These are phyloP conservation scores for Sinosuthora webbiana DNA, from an alignment of 2,113 vertebrate genomes.

Conservation along the genomic window DNA sequence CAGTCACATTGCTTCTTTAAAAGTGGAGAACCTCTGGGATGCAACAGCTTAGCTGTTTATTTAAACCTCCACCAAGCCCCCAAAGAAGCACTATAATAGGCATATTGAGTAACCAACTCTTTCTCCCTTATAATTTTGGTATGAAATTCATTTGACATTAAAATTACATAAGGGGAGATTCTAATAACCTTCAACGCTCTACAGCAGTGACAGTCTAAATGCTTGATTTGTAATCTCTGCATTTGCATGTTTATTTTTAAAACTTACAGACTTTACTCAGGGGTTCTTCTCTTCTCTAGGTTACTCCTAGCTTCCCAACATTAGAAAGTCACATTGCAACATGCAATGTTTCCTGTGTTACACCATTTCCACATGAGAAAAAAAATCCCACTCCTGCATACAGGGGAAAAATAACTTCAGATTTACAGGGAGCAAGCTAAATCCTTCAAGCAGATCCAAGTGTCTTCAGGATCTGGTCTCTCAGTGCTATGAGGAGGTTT, in stretches of 20 bases:
- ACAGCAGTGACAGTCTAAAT: not conserved
- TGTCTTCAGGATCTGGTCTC: not conserved
- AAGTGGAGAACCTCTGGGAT: not conserved
- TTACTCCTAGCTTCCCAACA: not conserved
- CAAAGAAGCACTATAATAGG: fast-evolving
- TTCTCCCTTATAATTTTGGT: not conserved
- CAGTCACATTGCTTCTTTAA: not conserved
- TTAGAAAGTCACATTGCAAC: not conserved
- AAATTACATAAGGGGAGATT: not conserved
- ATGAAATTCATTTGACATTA: not conserved
- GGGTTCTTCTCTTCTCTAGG: not conserved
- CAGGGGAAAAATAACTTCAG: not conserved
- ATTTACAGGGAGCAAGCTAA: not conserved
- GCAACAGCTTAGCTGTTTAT: not conserved
- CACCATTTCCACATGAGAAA: not conserved
- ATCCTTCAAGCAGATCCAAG: not conserved
- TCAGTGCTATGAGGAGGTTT: fast-evolving
- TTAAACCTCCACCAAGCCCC: not conserved
- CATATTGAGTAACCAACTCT: not conserved
- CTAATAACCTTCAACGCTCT: not conserved
- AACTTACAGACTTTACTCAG: not conserved
- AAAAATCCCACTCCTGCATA: fast-evolving
- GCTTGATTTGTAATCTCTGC: not conserved
- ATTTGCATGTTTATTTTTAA: not conserved
- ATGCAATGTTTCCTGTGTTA: not conserved